Evolutionary conservation across 2,797 vertebrate genomes (phyloP), one percentile per base, ranked within the genome.

Genomic region (Platalea minor): DNA sequence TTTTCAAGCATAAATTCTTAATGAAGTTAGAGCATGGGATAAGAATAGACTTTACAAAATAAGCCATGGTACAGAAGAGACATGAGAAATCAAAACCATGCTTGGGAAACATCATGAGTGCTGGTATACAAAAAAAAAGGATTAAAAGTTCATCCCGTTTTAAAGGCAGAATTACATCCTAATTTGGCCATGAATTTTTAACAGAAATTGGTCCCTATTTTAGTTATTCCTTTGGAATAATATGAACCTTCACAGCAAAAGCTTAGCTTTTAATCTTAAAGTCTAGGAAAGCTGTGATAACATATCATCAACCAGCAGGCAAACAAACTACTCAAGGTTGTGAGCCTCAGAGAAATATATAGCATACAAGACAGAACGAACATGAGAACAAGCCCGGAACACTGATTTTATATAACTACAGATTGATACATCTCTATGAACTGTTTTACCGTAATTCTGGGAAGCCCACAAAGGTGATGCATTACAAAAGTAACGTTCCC

Each of bases 1-100:
- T 97, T 94, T 95, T 95, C 92, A 74, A 76, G 77, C 65, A 97
- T 96, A 95, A 97, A 96, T 97, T 96, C 92, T 96, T 97, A 96
- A 96, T 94, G 91, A 95, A 96, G 93, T 95, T 96, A 95, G 94
- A 96, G 92, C 95, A 95, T 69, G 46, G 92, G 96, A 96, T 96
- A 97, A 95, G 95, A 95, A 96, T 91, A 97, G 96, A 95, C 84
- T 81, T 95, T 84, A 93, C 87, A 95, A 97, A 96, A 96, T 94
- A 95, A 94, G 86, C 76, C 60, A 59, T 5, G 72, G 92, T 74
- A 93, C 91, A 89, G 80, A 95, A 93, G 78, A 95, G 79, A 95
- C 94, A 85, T 72, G 78, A 96, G 89, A 95, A 95, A 95, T 78
- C 75, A 95, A 87, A 94, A 88, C 61, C 93, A 94, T 78, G 89